phyloP scores from a whole-genome alignment of 2,888 invertebrate species.

The Salticus scenicus region DNA sequence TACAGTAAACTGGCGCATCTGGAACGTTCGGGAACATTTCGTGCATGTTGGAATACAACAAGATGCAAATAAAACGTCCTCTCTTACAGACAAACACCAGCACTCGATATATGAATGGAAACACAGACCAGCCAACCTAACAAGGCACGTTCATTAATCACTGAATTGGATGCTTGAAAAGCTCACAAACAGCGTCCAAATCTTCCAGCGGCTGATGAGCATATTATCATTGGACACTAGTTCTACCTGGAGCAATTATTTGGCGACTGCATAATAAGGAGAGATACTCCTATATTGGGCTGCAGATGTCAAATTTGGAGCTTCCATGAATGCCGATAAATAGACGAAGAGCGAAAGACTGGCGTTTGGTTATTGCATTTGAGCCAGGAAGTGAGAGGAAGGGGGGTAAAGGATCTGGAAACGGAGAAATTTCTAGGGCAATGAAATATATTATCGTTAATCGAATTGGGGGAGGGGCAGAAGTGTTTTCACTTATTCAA shows the following conservation, averaged over 20 bases:
- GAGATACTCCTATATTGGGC: slow-evolving; percentile 14
- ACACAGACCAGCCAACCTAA: slow-evolving; percentile 7
- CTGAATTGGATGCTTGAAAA: slow-evolving; percentile 22
- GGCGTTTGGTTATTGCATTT: slow-evolving; percentile 8
- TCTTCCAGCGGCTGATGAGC: slow-evolving; percentile 8
- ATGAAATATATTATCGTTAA: neutral
- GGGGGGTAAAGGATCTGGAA: neutral
- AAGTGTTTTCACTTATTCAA: slow-evolving; percentile 9
- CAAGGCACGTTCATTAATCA: slow-evolving; percentile 37
- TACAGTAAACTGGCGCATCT: neutral
- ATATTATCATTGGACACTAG: slow-evolving; percentile 19
- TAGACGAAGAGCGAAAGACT: neutral
- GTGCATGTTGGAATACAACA: neutral
- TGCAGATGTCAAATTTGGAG: slow-evolving; percentile 30
- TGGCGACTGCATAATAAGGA: slow-evolving; percentile 27
- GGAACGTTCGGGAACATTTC: neutral
- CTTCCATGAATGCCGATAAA: slow-evolving; percentile 19
- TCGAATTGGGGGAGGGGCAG: neutral
- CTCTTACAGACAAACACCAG: slow-evolving; percentile 15
- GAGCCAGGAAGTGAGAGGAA: neutral
- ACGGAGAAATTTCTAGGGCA: neutral
- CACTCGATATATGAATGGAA: slow-evolving; percentile 1
- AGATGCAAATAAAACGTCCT: slow-evolving; percentile 33
- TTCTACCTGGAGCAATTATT: slow-evolving; percentile 33
- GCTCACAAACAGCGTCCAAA: slow-evolving; percentile 19